Evolutionary conservation across 1,140 invertebrate species (phyloP), one percentile per base, ranked within the genome.

Genomic region (Musca domestica): DNA sequence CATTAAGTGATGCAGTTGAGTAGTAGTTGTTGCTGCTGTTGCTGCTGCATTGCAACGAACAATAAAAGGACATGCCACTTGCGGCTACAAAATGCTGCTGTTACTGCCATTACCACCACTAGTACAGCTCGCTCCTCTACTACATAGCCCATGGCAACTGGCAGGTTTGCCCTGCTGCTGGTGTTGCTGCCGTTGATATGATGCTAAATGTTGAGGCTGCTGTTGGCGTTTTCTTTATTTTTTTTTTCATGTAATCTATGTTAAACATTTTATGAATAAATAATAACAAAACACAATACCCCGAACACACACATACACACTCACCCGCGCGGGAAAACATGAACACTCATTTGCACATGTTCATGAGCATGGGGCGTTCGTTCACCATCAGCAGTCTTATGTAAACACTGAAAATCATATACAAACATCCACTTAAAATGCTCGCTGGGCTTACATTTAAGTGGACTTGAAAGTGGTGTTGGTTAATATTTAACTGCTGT

Each of bases 191-290:
- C 12, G 34, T 7, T 41, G 34, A 10, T 12, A 12, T 41, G 34
- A 7, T 41, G 34, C 10, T 41, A 10, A 41, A n/a, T 7, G 34
- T 12, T 41, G 34, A 5, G 4, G 34, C 34, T 41, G 34, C 34
- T 12, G 12, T 10, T 41, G 34, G 34, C 34, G 34, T 41, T 41
- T 41, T n/a, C n/a, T n/a, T n/a, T n/a, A n/a, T n/a, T n/a, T n/a
- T n/a, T n/a, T n/a, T n/a, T n/a, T 41, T 41, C 12, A 34, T 61
- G 56, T 61, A 61, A 61, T 61, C 56, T 61, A 34, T 61, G 56
- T 61, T 61, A 61, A 61, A 61, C 56, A 61, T 61, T 61, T 61
- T 61, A 61, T 61, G 56, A 61, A 61, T 61, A 61, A 61, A 61
- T 61, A 61, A 61, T 61, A 61, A 41, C 56, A 61, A 61, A 27